These are phyloP conservation scores for Blera fallax DNA, from an alignment of 2,888 invertebrate species.

Conservation along the genomic window DNA sequence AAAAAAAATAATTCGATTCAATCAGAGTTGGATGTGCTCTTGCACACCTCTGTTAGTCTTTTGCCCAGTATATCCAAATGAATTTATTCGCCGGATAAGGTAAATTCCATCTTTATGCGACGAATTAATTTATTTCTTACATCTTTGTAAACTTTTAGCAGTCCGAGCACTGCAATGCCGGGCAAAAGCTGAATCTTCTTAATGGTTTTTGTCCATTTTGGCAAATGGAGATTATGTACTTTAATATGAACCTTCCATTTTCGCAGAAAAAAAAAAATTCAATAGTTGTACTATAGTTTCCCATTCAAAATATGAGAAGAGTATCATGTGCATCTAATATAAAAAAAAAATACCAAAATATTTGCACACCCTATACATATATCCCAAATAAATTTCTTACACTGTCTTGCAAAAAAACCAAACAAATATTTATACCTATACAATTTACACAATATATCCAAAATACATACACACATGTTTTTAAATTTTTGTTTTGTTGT, in stretches of 20 bases:
- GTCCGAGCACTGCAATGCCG: conserved; percentile 74
- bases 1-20: conserved; percentile 76
- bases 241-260: conserved; percentile 80
- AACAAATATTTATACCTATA: conserved; percentile 14
- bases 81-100: conserved; percentile 77
- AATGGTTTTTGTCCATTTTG: conserved; percentile 82
- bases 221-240: conserved; percentile 82
- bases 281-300: conserved; percentile 48
- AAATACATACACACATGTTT: conserved; percentile 40
- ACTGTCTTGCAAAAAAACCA: conserved; percentile 19
- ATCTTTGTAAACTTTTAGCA: conserved; percentile 65
- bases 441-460: conserved; percentile 34
- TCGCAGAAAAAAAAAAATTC: conserved; percentile 29
- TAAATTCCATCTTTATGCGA: conserved; percentile 77
- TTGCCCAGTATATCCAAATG: conserved; percentile 77
- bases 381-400: conserved; percentile 19
- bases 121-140: conserved; percentile 76
- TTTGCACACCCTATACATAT: conserved; percentile 47
- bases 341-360: not conserved
- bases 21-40: conserved; percentile 79
- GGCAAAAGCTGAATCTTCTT: conserved; percentile 81
- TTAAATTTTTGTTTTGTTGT: conserved; percentile 2
- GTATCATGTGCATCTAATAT: conserved; percentile 52
- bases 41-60: conserved; percentile 80
- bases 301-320: conserved; percentile 31